Base-by-base conservation (phyloP, 2,888 invertebrate genomes). In the Acanthopleura granulata region DNA sequence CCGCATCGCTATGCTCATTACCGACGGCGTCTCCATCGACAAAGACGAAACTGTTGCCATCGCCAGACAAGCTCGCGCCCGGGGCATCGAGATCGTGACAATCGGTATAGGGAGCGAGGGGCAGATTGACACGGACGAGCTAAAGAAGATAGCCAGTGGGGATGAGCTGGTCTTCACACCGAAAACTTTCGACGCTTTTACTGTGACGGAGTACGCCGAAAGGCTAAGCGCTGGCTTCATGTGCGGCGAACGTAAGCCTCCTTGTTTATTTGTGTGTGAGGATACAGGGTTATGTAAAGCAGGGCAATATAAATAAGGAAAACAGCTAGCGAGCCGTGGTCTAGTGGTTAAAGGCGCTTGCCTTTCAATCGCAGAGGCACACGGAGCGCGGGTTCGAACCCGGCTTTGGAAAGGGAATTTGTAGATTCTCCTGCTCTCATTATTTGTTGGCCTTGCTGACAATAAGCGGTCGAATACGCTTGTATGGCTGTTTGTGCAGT, bases 11-110 rank as follows among this genome's bases (percentile, higher is more conserved):
- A 18, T 69, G 25, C 69, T 69, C 16, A 69, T 69, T 12, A 69
- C 69, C 9, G 69, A 69, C 25, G 69, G 69, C 12, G 30, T 69
- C 4, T 69, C 69, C 29, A 25, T 69, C 18, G 69, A 69, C 29
- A 25, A 27, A 9, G 27, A 69, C 27, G 27, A 29, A 12, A 69
- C 69, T 3, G 18, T 25, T 14, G 27, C 16, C 16, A 11, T 25
- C 6, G 69, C 69, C 22, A 25, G 30, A 30, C 27, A 69, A 69
- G 69, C 69, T 6, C 16, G 29, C 4, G 12, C 1, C 9, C 25
- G 11, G 25, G 15, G 12, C 30, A 29, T 69, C 25, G 9, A 69
- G 29, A 9, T 69, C 3, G 69, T 69, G 12, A 4, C 69, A 16
- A 69, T 69, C 1, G 69, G 69, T 25, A 30, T 69, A 18, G 69